These are phyloP conservation scores for Sinhomidia bicolor DNA, from an alignment of 2,888 invertebrate species.

Conservation along the genomic window DNA sequence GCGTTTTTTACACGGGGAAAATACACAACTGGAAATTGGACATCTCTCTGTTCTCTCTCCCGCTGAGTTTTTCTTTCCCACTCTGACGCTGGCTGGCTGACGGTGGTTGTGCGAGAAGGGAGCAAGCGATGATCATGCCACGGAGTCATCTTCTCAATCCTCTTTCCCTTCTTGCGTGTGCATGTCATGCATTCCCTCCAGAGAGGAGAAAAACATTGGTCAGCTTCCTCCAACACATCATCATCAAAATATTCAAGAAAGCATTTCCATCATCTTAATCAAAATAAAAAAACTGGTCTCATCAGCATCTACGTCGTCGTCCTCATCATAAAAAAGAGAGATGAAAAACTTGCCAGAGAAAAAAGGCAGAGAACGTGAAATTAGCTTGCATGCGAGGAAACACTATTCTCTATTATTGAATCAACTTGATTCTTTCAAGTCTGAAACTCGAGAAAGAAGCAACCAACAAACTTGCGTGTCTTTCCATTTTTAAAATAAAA, in stretches of 20 bases:
- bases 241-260: no score
- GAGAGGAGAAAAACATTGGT: neutral
- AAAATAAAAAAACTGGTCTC: slow-evolving; percentile 2
- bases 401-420: no score
- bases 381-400: no score
- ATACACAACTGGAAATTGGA: neutral
- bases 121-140: slow-evolving; percentile 26
- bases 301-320: neutral
- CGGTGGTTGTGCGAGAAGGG: neutral
- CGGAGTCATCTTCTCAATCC: slow-evolving; percentile 11
- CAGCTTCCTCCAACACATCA: neutral
- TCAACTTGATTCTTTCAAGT: no score
- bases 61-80: neutral
- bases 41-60: neutral
- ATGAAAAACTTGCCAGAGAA: neutral
- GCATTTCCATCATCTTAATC: neutral
- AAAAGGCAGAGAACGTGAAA: neutral
- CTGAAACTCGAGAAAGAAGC: no score
- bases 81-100: neutral
- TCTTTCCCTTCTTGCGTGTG: neutral
- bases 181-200: neutral
- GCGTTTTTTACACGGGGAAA: no score
- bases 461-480: no score
- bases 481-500: no score
- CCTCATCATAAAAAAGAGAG: neutral